phyloP scores from a whole-genome alignment of 2,797 vertebrate species.

The Gymnothorax javanicus region DNA sequence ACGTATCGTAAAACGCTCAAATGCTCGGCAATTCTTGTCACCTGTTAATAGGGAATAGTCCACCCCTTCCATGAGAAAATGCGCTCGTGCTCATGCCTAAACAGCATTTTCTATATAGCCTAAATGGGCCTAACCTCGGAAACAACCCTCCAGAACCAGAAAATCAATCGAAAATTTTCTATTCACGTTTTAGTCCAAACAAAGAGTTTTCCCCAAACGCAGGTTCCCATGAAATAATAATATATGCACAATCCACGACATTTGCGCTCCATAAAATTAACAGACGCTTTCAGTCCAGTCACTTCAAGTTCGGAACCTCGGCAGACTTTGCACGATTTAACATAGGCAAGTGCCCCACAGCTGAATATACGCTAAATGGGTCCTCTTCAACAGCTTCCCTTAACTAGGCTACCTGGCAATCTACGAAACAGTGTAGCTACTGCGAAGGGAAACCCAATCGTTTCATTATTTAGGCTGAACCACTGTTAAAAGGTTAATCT shows the following conservation, averaged over 20 bases:
- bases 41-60: conserved; percentile 18
- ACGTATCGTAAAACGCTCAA: neutral
- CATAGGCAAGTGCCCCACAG: neutral
- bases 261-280: neutral
- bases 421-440: neutral
- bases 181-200: neutral
- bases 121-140: conserved; percentile 9
- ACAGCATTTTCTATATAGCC: neutral
- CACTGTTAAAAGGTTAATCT: neutral
- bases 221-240: neutral
- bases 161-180: neutral
- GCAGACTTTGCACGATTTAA: neutral
- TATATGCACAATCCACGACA: neutral
- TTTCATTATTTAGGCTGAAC: neutral
- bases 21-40: conserved; percentile 15
- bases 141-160: neutral
- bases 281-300: neutral
- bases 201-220: neutral
- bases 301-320: neutral
- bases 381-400: no score
- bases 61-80: conserved; percentile 17
- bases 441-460: neutral
- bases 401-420: neutral
- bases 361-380: neutral
- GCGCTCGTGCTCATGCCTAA: conserved; percentile 14